Percentiles rank a stretch among this genome's conserved stretches.
phyloP scores from a whole-genome alignment of 2,113 vertebrate genomes.

The Leptobrachium ailaonicum region DNA sequence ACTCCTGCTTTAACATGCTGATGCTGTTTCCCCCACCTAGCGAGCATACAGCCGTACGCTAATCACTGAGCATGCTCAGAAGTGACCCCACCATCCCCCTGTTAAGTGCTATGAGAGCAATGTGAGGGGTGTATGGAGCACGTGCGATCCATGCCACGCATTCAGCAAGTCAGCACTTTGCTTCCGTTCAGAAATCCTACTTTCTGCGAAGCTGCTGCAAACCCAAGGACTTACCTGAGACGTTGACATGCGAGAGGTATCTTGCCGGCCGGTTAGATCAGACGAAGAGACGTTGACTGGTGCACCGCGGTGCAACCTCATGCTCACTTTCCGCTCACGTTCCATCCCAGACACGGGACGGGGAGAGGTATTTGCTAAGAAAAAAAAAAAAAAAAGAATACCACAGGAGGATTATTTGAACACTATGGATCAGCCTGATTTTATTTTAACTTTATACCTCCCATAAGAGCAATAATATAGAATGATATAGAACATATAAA shows the following conservation, averaged over 20 bases:
- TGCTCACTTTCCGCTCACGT: conserved; percentile 92
- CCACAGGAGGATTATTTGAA: too few species aligned
- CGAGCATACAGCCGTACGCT: too few species aligned
- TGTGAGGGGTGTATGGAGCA: background rate
- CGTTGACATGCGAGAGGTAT: conserved; percentile 94
- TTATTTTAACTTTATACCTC: too few species aligned
- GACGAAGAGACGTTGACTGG: conserved; percentile 91
- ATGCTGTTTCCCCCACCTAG: too few species aligned
- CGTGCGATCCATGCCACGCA: too few species aligned
- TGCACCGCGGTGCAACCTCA: conserved; percentile 90
- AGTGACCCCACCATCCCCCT: too few species aligned
- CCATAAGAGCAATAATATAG: too few species aligned
- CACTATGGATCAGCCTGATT: too few species aligned
- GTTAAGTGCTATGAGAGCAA: background rate
- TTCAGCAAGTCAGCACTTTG: background rate
- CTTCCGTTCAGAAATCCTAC: background rate
- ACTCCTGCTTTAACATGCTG: too few species aligned
- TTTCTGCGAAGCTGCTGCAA: background rate
- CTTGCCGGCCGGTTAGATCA: conserved; percentile 90
- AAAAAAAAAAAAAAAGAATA: background rate
- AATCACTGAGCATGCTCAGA: too few species aligned
- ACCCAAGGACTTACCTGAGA: conserved; percentile 79
- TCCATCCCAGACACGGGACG: conserved; percentile 87
- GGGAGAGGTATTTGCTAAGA: conserved; percentile 83
- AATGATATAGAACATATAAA: too few species aligned